Base-by-base conservation (phyloP, 2,113 vertebrate genomes). In the Nycticryphes semicollaris region DNA sequence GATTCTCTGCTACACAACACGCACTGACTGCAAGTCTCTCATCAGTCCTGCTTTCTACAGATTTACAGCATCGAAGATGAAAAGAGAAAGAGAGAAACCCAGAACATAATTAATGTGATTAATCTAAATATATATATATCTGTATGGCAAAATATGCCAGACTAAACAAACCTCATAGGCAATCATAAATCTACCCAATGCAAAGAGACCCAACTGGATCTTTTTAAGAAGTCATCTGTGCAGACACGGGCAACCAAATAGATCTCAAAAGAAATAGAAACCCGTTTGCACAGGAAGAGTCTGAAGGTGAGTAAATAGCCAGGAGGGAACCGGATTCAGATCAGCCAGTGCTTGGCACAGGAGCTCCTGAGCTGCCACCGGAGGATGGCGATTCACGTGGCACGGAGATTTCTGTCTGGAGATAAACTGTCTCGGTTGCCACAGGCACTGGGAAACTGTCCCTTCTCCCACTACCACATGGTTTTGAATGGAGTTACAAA, bases 401-500 rank as follows among this genome's bases (percentile, higher is more conserved):
- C 24, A 19, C 7, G 0, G 20, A 87, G 35, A 62, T 76, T 75
- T 87, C 78, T 76, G 56, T 33, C 78, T 80, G 43, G 27, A 79
- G 50, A 94, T 45, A 53, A 90, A 79, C 2, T 22, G 54, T 28
- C 70, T 41, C 4, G 0, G 45, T 53, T 37, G 54, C 74, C 78
- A 73, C 0, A 31, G 84, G 88, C 70, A 83, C 9, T 43, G 75
- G 68, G 66, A 48, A 93, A 64, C 77, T 62, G 57, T 76, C 81
- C 87, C 82, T 79, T 62, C 78, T 33, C n/a, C 77, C 85, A 50
- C 82, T 28, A 57, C 54, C 78, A 66, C 57, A 57, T 35, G 50
- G 53, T 18, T 93, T 24, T 68, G 84, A 93, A 73, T 47, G 30
- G 50, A 91, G 35, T 62, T 70, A 84, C 59, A 90, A 93, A 85